Percentiles rank a stretch among this genome's conserved stretches.
These are phyloP conservation scores for Bombus haemorrhoidalis DNA, from an alignment of 1,140 invertebrate genomes.

Conservation along the genomic window DNA sequence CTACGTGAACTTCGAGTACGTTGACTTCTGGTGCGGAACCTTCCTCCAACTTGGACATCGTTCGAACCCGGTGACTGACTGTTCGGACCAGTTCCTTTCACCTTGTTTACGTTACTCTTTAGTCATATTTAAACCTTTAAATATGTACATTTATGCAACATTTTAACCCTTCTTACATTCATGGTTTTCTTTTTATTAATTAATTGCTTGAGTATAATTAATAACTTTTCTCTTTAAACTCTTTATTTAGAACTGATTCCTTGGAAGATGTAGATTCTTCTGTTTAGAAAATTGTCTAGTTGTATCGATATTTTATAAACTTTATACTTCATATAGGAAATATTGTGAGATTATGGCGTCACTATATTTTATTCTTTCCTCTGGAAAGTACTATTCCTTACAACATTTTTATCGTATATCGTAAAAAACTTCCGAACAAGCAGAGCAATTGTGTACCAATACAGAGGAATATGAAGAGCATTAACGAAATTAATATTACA, in stretches of 20 bases:
- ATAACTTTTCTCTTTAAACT: background rate
- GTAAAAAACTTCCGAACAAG: too few species aligned
- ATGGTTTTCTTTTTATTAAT: too few species aligned
- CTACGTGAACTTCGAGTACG: conserved; percentile 13
- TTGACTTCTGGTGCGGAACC: conserved; percentile 46
- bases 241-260: background rate
- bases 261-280: too few species aligned
- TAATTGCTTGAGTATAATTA: background rate
- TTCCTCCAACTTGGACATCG: background rate
- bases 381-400: background rate
- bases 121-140: background rate
- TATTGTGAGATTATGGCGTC: too few species aligned
- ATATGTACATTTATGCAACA: too few species aligned
- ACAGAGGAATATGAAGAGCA: too few species aligned
- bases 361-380: background rate
- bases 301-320: background rate
- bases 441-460: too few species aligned
- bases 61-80: conserved; percentile 21
- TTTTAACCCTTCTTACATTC: too few species aligned
- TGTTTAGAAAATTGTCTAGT: background rate
- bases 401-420: too few species aligned
- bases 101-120: background rate
- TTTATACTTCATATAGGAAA: too few species aligned
- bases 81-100: too few species aligned
- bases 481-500: too few species aligned